Evolutionary conservation across 2,113 vertebrate genomes (phyloP).

Genomic region (Oxygymnocypris stewartii): DNA sequence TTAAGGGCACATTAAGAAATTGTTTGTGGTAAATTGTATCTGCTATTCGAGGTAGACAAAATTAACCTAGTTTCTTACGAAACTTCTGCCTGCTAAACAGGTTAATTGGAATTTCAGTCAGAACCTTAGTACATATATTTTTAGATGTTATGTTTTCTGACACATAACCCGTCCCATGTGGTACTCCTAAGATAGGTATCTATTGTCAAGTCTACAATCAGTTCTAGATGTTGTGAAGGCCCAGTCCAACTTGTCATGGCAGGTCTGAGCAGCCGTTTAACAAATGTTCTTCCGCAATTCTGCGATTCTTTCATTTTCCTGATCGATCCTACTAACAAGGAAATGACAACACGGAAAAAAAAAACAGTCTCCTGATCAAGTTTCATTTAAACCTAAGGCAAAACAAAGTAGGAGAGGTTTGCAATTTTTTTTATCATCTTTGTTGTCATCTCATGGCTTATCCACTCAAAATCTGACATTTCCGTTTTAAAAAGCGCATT

Average conservation of each 20-base stretch:
- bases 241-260: constrained; percentile 3
- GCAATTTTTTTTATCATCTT: background rate
- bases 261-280: background rate
- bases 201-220: background rate
- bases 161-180: background rate
- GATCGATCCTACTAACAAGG: background rate
- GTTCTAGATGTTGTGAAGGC: background rate
- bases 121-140: background rate
- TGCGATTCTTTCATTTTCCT: constrained; percentile 9
- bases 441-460: background rate
- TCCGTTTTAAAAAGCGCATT: background rate
- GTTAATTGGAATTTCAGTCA: background rate
- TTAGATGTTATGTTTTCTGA: background rate
- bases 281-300: background rate
- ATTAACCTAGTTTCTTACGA: constrained; percentile 1
- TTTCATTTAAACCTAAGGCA: background rate
- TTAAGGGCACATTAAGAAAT: background rate
- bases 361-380: background rate
- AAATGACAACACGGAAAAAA: constrained; percentile 7
- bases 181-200: background rate
- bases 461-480: background rate
- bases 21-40: background rate
- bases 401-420: background rate
- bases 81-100: background rate
- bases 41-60: background rate